A percentile compares a stretch with the other conserved stretches of the same genome.
phyloP scores from a whole-genome alignment of 2,888 invertebrate species.

The Asteroscopus sphinx region DNA sequence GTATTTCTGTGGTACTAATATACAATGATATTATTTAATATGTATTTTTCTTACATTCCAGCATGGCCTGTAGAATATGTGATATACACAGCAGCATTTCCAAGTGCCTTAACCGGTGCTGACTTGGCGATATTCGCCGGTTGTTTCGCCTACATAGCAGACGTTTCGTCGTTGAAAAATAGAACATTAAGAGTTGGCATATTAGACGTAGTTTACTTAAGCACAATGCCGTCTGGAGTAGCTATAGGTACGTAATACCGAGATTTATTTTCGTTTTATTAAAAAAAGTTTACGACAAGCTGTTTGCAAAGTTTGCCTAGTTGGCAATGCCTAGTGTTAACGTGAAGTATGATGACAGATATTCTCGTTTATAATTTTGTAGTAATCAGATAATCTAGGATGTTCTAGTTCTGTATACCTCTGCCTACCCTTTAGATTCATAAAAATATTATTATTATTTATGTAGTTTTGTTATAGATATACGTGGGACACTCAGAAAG shows the following conservation, averaged over 20 bases:
- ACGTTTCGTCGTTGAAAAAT: constrained; percentile 92
- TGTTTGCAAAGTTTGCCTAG: no score
- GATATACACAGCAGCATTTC: constrained; percentile 93
- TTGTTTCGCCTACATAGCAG: constrained; percentile 94
- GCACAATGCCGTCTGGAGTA: constrained; percentile 95
- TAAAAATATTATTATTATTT: no score
- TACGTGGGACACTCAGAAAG: no score
- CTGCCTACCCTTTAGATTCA: no score
- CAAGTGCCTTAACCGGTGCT: constrained; percentile 94
- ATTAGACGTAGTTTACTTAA: constrained; percentile 94
- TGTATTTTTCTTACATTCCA: constrained; percentile 61
- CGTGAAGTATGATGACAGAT: no score
- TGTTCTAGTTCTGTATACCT: no score
- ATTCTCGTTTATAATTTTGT: no score
- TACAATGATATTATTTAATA: not conserved
- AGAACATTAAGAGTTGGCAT: constrained; percentile 95
- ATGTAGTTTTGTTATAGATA: no score
- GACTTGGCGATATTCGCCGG: constrained; percentile 95
- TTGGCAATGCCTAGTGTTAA: no score
- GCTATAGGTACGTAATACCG: constrained; percentile 90
- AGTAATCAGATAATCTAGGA: no score
- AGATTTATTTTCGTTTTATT: not conserved
- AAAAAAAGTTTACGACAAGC: no score
- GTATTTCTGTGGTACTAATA: no score
- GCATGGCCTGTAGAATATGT: constrained; percentile 94